Evolutionary conservation across 2,797 vertebrate genomes (phyloP).

Genomic region (Halcyon badia): DNA sequence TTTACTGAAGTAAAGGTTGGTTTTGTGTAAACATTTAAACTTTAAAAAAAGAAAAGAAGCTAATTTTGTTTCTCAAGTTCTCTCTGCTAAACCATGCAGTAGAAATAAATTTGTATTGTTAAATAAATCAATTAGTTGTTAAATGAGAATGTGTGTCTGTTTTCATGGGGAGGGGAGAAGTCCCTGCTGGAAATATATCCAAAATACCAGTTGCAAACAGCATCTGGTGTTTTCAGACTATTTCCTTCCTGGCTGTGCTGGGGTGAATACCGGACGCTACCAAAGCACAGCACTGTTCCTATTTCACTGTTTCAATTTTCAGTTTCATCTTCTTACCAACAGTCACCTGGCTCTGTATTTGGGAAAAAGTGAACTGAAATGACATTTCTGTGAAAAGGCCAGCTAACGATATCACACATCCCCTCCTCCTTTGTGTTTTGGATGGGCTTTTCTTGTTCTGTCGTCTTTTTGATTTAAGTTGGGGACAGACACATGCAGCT

Average conservation of each 20-base stretch:
- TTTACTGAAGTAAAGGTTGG: conserved; percentile 78
- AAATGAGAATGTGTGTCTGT: conserved; percentile 75
- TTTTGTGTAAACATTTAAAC: conserved; percentile 80
- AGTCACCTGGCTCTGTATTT: background rate
- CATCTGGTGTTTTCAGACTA: background rate
- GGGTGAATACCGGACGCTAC: background rate
- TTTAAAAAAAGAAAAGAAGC: conserved; percentile 67
- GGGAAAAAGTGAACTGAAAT: background rate
- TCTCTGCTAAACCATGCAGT: conserved; percentile 78
- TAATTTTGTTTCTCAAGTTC: conserved; percentile 79
- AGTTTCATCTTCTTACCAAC: background rate
- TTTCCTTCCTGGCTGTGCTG: background rate
- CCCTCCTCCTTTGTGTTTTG: background rate
- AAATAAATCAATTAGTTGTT: conserved; percentile 82
- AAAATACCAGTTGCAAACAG: background rate
- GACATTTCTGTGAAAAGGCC: background rate
- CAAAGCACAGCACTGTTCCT: background rate
- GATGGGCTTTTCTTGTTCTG: background rate
- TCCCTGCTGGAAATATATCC: background rate
- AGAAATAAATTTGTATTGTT: conserved; percentile 81
- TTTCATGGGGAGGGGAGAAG: conserved; percentile 53
- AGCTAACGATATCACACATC: background rate
- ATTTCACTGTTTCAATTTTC: background rate
- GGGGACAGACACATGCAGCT: background rate
- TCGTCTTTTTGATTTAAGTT: background rate